Base-by-base conservation (phyloP, 2,888 invertebrate genomes). In the Tachystola acroxantha region DNA sequence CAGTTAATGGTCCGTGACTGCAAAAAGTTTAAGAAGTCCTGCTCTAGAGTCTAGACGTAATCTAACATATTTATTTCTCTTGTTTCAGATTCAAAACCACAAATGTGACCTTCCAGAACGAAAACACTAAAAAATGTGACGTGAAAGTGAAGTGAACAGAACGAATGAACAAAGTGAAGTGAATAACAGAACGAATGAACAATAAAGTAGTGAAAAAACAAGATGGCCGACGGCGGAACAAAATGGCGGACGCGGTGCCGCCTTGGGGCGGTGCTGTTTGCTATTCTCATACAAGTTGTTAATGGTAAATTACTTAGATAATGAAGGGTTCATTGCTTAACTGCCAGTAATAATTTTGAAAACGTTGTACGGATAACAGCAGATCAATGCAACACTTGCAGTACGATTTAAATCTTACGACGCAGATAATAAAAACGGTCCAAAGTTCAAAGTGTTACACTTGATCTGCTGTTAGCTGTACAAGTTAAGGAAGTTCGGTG, bases 301-400 rank as follows among this genome's bases (percentile, higher is more conserved):
- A 64, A 74, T 52, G 81, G 85, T 85, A 38, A 69, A 81, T 67
- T 16, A 16, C n/a, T n/a, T n/a, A n/a, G n/a, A n/a, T n/a, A n/a
- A n/a, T n/a, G n/a, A n/a, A n/a, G n/a, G n/a, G n/a, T n/a, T n/a
- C n/a, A n/a, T n/a, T n/a, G n/a, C n/a, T n/a, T n/a, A n/a, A n/a
- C n/a, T n/a, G n/a, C n/a, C n/a, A n/a, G n/a, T n/a, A n/a, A n/a
- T n/a, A n/a, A n/a, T n/a, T n/a, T n/a, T n/a, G n/a, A n/a, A n/a
- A n/a, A n/a, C n/a, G n/a, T n/a, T n/a, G n/a, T n/a, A n/a, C n/a
- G n/a, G n/a, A n/a, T n/a, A n/a, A n/a, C n/a, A n/a, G n/a, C n/a
- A n/a, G n/a, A n/a, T n/a, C n/a, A n/a, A n/a, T n/a, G n/a, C n/a
- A n/a, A n/a, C n/a, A n/a, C n/a, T n/a, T n/a, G n/a, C n/a, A n/a